Evolutionary conservation across 2,113 vertebrate species (phyloP).

Genomic region (Pica pica): DNA sequence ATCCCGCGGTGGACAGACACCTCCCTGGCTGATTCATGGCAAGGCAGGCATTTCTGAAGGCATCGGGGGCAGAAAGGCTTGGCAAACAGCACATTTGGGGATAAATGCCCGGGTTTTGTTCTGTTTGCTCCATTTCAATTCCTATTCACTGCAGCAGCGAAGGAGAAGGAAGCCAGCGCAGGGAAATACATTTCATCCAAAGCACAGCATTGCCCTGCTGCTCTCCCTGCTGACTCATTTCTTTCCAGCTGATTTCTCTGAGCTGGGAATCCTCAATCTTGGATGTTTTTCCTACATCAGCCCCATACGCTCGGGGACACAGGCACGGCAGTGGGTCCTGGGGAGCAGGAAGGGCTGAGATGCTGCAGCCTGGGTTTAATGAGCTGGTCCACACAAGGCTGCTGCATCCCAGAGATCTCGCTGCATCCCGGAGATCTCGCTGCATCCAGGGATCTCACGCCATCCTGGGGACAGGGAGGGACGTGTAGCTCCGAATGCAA

Average conservation of each 20-base stretch:
- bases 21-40: not conserved
- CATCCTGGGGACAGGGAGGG: not conserved
- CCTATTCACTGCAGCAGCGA: not conserved
- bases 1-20: not conserved
- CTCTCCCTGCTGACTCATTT: not conserved
- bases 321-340: not conserved
- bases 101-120: accelerated
- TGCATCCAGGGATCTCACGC: not conserved
- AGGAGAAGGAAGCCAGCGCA: not conserved
- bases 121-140: not conserved
- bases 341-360: not conserved
- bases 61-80: not conserved
- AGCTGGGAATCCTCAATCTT: not conserved
- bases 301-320: accelerated
- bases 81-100: not conserved
- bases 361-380: accelerated
- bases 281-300: not conserved
- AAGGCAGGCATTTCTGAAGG: accelerated
- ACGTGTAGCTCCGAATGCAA: not conserved
- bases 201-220: not conserved
- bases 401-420: not conserved
- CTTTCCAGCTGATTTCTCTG: not conserved
- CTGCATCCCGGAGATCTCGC: not conserved
- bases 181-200: not conserved
- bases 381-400: accelerated